Base-by-base conservation (phyloP, 2,113 vertebrate genomes). In the Menura novaehollandiae region DNA sequence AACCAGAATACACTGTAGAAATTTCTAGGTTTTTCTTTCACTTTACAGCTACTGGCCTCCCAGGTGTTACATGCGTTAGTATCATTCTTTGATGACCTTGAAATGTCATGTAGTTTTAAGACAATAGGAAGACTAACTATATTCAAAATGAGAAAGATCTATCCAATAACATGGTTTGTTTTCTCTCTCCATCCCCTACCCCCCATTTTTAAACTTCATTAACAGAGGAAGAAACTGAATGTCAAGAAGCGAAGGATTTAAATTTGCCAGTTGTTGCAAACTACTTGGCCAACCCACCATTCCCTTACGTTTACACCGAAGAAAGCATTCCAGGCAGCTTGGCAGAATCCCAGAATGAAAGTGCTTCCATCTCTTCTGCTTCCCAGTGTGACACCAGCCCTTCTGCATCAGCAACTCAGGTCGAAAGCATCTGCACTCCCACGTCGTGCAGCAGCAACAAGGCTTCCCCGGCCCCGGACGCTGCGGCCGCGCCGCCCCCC, bases 171-270 rank as follows among this genome's bases (percentile, higher is more conserved):
- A 49, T 93, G 58, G 15, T 2, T 27, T 24, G 43, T 85, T 75
- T 79, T 68, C 62, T 79, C 78, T 94, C 66, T 87, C 44, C 22
- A 20, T 41, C 27, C 67, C 51, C 28, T 49, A 47, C 20, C 55
- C 62, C 35, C 18, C 6, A 10, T 64, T 87, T 89, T 33, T 92
- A 6, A 89, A 81, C 56, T 78, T 80, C 30, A 41, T 35, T 67
- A 80, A 2, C 83, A 99, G 98, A 98, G 93, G 98, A 99, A 75
- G 98, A 98, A 81, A 97, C 98, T 23, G 98, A 98, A 47, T 88
- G 95, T 88, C 96, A 98, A 91, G 98, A 98, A 87, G 89, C 84
- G 74, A 98, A 98, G 90, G 93, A 95, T 44, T 86, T 98, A 6
- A 97, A 98, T 91, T 90, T 99, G 93, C 97, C 98, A 74, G 86